These are phyloP conservation scores for Ahaetulla prasina DNA, from an alignment of 2,113 vertebrate species.

Conservation along the genomic window DNA sequence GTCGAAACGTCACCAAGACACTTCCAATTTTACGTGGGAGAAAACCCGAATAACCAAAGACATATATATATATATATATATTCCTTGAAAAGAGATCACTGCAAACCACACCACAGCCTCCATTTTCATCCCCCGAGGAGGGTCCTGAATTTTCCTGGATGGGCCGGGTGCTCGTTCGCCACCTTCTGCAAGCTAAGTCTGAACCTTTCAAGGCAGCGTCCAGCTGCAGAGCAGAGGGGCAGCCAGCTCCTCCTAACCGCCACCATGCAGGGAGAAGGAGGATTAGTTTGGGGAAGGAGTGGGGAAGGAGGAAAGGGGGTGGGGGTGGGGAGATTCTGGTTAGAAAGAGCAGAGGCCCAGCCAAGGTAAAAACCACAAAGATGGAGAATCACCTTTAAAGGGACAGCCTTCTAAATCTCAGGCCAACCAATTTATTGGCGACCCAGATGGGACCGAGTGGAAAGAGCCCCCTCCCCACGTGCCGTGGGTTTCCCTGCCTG, in stretches of 20 bases:
- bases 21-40: too few relatives aligned
- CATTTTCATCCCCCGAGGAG: background rate
- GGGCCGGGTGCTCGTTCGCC: rapidly evolving
- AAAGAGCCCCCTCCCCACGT: background rate
- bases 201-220: conserved; percentile 17
- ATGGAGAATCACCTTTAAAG: conserved; percentile 55
- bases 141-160: background rate
- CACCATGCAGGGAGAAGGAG: conserved; percentile 54
- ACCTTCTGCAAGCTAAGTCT: background rate
- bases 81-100: background rate
- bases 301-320: background rate
- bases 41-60: too few relatives aligned
- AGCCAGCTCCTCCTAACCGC: conserved; percentile 10
- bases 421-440: too few relatives aligned
- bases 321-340: background rate
- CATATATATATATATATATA: too few relatives aligned
- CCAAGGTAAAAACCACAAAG: background rate
- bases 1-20: too few relatives aligned
- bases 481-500: background rate
- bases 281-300: background rate
- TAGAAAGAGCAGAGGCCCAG: conserved; percentile 9
- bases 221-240: background rate
- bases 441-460: background rate
- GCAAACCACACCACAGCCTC: rapidly evolving
- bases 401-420: conserved; percentile 28